Conservation (phyloP, 2,888 invertebrate genomes). For the Trichopoda pennipes region DNA sequence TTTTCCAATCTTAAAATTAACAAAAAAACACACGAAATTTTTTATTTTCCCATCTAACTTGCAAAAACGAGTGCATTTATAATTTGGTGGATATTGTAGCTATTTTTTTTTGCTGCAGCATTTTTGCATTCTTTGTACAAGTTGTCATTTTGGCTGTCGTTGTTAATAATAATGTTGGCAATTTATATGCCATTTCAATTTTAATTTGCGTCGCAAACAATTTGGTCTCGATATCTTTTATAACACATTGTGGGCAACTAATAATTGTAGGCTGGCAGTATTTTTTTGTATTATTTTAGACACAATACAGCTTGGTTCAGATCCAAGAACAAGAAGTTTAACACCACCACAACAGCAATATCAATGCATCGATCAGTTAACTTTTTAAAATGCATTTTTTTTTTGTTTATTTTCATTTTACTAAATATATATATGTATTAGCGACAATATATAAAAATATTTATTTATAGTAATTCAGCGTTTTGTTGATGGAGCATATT, state of each 20-base stretch:
- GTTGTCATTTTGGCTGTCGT: slow-evolving; percentile 63
- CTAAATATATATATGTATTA: not conserved
- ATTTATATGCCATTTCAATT: slow-evolving; percentile 67
- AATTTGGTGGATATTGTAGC: slow-evolving; percentile 41
- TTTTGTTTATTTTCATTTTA: slow-evolving; percentile 23
- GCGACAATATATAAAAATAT: slow-evolving; percentile 9
- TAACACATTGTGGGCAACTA: slow-evolving; percentile 65
- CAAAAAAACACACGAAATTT: slow-evolving; percentile 3
- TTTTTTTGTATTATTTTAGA: slow-evolving; percentile 7
- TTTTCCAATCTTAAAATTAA: not conserved
- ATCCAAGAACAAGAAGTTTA: slow-evolving; percentile 29
- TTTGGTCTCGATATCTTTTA: slow-evolving; percentile 64
- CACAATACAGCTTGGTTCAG: slow-evolving; percentile 47
- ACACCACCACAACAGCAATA: slow-evolving; percentile 36
- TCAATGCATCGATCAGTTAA: slow-evolving; percentile 59
- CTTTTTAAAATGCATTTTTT: slow-evolving; percentile 23
- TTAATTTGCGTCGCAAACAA: slow-evolving; percentile 65
- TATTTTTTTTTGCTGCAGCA: slow-evolving; percentile 6
- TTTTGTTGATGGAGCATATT: slow-evolving; percentile 5
- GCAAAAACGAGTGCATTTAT: slow-evolving; percentile 49
- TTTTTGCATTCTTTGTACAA: slow-evolving; percentile 61
- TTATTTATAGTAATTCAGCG: slow-evolving; percentile 27
- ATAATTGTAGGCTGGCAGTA: slow-evolving; percentile 57
- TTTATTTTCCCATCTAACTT: slow-evolving; percentile 14
- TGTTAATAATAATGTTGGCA: slow-evolving; percentile 66